phyloP scores from a whole-genome alignment of 2,797 vertebrate species.

The Aplochiton taeniatus region DNA sequence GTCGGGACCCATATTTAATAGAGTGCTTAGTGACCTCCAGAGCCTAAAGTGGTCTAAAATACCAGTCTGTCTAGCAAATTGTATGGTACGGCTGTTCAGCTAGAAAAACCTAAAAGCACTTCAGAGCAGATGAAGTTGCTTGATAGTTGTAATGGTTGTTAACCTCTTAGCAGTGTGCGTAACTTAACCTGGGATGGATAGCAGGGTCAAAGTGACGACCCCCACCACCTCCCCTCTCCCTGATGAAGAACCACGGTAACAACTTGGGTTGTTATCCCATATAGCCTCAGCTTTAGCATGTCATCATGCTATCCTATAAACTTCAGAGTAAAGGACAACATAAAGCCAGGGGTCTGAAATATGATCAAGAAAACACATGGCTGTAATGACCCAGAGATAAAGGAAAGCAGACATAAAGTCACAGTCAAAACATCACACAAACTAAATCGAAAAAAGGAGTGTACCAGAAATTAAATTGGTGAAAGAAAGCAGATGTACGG shows the following conservation, averaged over 20 bases:
- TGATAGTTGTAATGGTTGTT: constrained; percentile 2
- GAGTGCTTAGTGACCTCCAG: not conserved
- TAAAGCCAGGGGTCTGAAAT: no score
- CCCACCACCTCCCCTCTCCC: no score
- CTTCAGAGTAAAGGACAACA: no score
- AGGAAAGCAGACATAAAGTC: no score
- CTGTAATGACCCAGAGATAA: no score
- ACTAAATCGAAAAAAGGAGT: no score
- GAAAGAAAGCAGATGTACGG: not conserved
- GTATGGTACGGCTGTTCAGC: not conserved
- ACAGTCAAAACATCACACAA: no score
- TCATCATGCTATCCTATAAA: no score
- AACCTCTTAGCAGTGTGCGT: not conserved
- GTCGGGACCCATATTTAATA: constrained; percentile 13
- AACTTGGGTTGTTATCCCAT: no score
- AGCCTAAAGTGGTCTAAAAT: constrained; percentile 16
- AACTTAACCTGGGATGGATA: not conserved
- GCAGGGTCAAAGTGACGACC: not conserved
- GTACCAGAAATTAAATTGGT: not conserved
- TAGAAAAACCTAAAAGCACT: not conserved
- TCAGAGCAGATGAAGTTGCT: not conserved
- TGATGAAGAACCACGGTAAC: no score
- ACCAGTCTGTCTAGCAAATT: not conserved
- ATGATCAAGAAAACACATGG: no score
- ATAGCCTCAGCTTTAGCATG: no score